phyloP scores from a whole-genome alignment of 2,113 vertebrate genomes.

The Saimiri boliviensis region DNA sequence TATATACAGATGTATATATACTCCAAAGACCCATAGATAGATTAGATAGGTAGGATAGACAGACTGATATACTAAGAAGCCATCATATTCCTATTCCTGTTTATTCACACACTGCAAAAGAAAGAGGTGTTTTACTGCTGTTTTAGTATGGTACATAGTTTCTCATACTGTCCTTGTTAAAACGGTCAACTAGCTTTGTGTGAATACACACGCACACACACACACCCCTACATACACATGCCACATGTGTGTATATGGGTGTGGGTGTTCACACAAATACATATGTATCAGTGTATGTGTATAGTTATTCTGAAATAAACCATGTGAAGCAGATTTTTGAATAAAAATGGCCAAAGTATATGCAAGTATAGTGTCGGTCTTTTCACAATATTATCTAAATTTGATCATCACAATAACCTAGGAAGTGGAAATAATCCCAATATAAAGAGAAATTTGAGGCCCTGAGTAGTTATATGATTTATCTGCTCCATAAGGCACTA shows the following conservation, averaged over 20 bases:
- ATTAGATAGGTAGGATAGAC: not conserved
- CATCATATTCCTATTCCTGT: not conserved
- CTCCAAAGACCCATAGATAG: not conserved
- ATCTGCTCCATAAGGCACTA: not conserved
- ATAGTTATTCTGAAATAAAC: conserved; percentile 48
- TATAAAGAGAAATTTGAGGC: conserved; percentile 18
- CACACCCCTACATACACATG: not conserved
- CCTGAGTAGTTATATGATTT: not conserved
- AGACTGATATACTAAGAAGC: not conserved
- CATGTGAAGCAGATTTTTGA: not conserved
- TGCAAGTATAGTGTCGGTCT: not conserved
- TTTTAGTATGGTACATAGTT: not conserved
- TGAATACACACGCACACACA: not conserved
- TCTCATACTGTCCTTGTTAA: not conserved
- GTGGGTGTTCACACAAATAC: not conserved
- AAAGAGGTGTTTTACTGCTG: not conserved
- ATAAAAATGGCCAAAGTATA: conserved; percentile 11
- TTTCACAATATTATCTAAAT: conserved; percentile 25
- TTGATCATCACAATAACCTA: conserved; percentile 30
- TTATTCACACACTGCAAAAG: conserved; percentile 22
- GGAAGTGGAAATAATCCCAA: conserved; percentile 9
- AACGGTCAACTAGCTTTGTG: not conserved
- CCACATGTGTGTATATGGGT: too few relatives aligned
- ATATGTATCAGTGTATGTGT: not conserved
- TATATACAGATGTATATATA: not conserved